These are phyloP conservation scores for Galerucella nymphaeae DNA, from an alignment of 2,888 invertebrate species.

Conservation along the genomic window DNA sequence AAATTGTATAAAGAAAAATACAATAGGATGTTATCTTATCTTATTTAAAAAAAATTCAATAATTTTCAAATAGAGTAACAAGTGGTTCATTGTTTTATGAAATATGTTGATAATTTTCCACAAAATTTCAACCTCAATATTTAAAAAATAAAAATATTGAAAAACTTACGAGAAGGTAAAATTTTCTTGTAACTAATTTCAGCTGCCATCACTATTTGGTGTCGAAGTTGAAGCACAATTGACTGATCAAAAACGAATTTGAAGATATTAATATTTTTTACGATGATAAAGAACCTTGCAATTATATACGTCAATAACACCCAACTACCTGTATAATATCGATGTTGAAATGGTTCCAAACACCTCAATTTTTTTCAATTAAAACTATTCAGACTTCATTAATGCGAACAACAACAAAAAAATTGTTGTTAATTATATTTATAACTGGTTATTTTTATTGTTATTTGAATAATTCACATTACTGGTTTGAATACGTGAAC, in stretches of 20 bases:
- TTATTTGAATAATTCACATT: background rate
- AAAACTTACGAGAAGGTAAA: background rate
- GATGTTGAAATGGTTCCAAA: background rate
- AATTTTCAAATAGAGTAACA: no score
- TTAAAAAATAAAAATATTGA: background rate
- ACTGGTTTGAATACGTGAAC: background rate
- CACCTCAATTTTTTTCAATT: background rate
- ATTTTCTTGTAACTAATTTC: background rate
- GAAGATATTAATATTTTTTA: conserved; percentile 1
- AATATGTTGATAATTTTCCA: no score
- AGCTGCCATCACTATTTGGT: background rate
- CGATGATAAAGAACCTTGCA: background rate
- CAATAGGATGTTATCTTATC: no score
- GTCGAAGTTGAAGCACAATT: background rate
- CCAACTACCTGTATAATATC: no score
- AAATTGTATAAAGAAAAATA: no score
- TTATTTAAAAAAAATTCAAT: no score
- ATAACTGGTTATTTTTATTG: background rate
- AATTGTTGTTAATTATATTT: background rate
- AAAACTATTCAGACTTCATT: no score
- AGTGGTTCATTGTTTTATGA: no score
- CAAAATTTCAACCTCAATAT: no score
- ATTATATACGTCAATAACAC: background rate
- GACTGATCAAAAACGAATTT: background rate
- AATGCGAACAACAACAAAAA: no score